Evolutionary conservation across 2,888 invertebrate species (phyloP).

Genomic region (Branchellion lobata): DNA sequence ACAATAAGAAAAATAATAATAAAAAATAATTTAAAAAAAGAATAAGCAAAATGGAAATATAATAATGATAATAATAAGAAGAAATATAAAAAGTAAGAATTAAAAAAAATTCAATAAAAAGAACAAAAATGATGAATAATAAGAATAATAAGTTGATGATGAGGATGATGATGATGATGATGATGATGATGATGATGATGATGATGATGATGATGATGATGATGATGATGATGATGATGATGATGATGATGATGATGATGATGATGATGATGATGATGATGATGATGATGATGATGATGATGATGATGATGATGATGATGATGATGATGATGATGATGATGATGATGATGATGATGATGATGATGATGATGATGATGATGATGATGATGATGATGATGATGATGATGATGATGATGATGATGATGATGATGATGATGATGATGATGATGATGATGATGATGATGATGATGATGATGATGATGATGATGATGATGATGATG

Average conservation of each 20-base stretch:
- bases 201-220: conserved; percentile 18
- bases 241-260: conserved; percentile 15
- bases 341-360: conserved; percentile 15
- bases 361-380: conserved; percentile 15
- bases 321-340: conserved; percentile 8
- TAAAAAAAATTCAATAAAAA: not conserved
- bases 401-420: conserved; percentile 15
- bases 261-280: conserved; percentile 8
- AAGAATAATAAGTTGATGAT: not conserved
- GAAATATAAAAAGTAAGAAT: not conserved
- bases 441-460: conserved; percentile 8
- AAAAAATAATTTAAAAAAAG: not conserved
- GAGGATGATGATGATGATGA: conserved; percentile 18
- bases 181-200: conserved; percentile 25
- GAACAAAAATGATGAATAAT: not conserved
- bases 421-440: conserved; percentile 15
- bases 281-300: conserved; percentile 15
- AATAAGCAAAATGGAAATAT: not conserved
- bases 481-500: conserved; percentile 15
- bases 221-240: conserved; percentile 15
- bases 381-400: conserved; percentile 8
- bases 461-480: conserved; percentile 15
- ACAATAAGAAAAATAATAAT: not conserved
- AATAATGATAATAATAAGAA: not conserved
- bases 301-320: conserved; percentile 15